Percentiles rank a stretch among this genome's conserved stretches.
phyloP scores from a whole-genome alignment of 2,888 invertebrate genomes.

The Odontothrips loti region DNA sequence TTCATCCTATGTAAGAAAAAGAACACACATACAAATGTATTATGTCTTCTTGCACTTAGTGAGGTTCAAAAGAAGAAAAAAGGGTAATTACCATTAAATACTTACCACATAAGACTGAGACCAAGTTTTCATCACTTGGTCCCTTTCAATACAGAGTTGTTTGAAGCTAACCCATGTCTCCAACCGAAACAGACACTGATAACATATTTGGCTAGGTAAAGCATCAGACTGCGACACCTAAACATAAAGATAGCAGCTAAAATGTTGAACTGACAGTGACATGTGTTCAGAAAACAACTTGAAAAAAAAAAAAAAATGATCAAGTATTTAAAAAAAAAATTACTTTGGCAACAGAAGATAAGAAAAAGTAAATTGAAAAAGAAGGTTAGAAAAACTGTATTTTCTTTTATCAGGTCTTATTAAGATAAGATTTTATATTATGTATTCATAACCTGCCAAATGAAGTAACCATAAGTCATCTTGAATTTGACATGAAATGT shows the following conservation, averaged over 20 bases:
- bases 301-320: neutral
- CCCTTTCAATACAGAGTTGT: neutral
- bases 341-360: too few species aligned
- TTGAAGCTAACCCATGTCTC: constrained; percentile 14
- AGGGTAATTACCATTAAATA: neutral
- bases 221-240: neutral
- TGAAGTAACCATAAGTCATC: too few species aligned
- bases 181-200: neutral
- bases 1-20: neutral
- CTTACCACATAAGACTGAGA: neutral
- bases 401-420: too few species aligned
- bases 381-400: too few species aligned
- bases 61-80: neutral
- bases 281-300: neutral
- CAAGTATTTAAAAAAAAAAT: neutral
- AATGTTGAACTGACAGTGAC: neutral
- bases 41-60: too few species aligned
- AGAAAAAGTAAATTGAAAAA: too few species aligned
- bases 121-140: constrained; percentile 18
- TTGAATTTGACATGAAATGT: too few species aligned
- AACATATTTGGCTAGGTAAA: constrained; percentile 4
- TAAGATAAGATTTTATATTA: too few species aligned
- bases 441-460: too few species aligned
- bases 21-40: too few species aligned
- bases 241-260: neutral